These are phyloP conservation scores for Andrena minutula DNA, from an alignment of 2,888 invertebrate species.

Conservation along the genomic window DNA sequence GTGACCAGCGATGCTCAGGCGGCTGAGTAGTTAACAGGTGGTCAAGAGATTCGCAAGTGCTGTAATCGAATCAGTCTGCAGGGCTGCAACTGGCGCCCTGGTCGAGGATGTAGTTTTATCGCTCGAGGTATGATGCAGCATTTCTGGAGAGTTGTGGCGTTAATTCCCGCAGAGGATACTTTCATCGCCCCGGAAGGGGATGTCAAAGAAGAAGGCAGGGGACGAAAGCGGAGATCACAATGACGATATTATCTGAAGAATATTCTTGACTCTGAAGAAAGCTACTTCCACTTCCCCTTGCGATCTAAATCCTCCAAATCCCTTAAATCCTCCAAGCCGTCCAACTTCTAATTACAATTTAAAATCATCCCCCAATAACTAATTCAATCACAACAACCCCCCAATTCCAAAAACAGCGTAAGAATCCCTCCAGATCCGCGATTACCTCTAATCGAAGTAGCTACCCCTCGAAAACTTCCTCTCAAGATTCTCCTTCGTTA, in stretches of 20 bases:
- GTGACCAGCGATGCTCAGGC: conserved; percentile 14
- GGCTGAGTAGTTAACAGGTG: conserved; percentile 42
- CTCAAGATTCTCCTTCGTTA: conserved; percentile 14
- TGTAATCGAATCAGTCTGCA: conserved; percentile 12
- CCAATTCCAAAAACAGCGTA: too few species aligned
- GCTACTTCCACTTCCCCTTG: background rate
- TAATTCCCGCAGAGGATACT: conserved; percentile 11
- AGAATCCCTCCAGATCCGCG: background rate
- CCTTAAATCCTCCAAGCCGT: background rate
- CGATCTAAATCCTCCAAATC: background rate
- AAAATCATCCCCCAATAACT: background rate
- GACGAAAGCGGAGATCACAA: background rate
- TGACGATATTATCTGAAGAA: background rate
- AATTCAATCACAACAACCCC: too few species aligned
- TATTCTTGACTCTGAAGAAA: background rate
- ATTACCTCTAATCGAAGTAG: too few species aligned
- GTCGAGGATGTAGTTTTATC: conserved; percentile 23
- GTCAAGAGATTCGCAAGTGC: conserved; percentile 32
- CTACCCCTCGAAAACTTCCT: too few species aligned
- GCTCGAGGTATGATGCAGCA: conserved; percentile 5
- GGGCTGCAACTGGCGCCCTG: conserved; percentile 2
- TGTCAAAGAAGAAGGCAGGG: background rate
- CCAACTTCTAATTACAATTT: background rate
- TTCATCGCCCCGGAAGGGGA: background rate
- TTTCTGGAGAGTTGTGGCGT: background rate